phyloP scores from a whole-genome alignment of 2,797 vertebrate species.

The Syncerus caffer region DNA sequence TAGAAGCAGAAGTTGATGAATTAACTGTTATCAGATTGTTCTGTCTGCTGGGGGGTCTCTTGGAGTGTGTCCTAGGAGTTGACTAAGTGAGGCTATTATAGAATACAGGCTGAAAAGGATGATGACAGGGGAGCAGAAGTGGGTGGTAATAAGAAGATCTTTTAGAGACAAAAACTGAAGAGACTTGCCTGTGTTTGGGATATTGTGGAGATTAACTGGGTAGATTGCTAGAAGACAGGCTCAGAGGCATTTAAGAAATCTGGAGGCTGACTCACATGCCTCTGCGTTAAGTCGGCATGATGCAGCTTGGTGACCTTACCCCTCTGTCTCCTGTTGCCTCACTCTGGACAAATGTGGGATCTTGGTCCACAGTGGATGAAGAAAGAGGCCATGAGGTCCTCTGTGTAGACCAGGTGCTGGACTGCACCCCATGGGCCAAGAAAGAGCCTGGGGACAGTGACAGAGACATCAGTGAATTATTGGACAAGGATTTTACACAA shows the following conservation, averaged over 20 bases:
- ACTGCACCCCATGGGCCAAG: no score
- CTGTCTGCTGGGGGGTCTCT: not conserved
- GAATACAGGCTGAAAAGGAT: not conserved
- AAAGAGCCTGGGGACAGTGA: not conserved
- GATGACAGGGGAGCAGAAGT: not conserved
- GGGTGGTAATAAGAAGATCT: not conserved
- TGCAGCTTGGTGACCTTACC: not conserved
- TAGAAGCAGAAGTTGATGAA: not conserved
- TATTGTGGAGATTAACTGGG: not conserved
- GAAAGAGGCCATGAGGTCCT: not conserved
- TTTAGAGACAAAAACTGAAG: not conserved
- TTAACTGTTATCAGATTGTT: not conserved
- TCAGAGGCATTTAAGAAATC: not conserved
- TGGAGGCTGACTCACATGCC: not conserved
- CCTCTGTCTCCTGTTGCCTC: not conserved
- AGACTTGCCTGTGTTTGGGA: not conserved
- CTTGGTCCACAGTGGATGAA: not conserved
- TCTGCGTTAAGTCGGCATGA: not conserved
- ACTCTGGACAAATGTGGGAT: not conserved
- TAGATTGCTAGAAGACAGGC: conserved; percentile 2
- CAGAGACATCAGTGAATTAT: not conserved
- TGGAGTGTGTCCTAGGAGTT: not conserved
- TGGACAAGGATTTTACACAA: not conserved
- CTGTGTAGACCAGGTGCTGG: not conserved
- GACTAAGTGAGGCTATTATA: not conserved